These are phyloP conservation scores for Oreocharis arfaki DNA, from an alignment of 2,113 vertebrate species.

Conservation along the genomic window DNA sequence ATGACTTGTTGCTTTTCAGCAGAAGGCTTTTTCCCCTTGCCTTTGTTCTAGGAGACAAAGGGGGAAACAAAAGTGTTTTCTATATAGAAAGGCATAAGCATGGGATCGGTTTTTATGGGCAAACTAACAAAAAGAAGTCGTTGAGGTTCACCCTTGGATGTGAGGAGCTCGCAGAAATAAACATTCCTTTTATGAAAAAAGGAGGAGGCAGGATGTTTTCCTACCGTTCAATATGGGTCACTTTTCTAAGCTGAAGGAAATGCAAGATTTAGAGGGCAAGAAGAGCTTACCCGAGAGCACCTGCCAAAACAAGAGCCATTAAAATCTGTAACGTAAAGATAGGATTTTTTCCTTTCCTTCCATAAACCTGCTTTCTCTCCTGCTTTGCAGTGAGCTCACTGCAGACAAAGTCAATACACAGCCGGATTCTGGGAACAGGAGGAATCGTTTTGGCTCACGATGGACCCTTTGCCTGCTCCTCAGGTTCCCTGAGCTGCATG, in stretches of 20 bases:
- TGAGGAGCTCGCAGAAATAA: conserved; percentile 56
- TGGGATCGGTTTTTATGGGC: conserved; percentile 66
- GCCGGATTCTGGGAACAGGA: not conserved
- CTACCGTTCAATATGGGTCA: not conserved
- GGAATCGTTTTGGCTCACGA: not conserved
- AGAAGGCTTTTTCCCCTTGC: conserved; percentile 64
- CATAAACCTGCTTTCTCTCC: conserved; percentile 29
- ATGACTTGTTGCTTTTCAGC: conserved; percentile 77
- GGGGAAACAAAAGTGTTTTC: conserved; percentile 74
- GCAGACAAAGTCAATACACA: not conserved
- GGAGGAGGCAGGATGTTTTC: conserved; percentile 37
- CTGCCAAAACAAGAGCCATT: conserved; percentile 51
- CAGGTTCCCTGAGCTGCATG: not conserved
- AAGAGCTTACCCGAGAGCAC: conserved; percentile 54
- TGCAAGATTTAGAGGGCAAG: conserved; percentile 15
- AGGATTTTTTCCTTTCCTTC: not conserved
- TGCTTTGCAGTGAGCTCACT: conserved; percentile 6
- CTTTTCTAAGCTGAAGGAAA: conserved; percentile 59
- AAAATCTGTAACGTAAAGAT: conserved; percentile 6
- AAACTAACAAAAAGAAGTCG: conserved; percentile 63
- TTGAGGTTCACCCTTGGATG: conserved; percentile 64
- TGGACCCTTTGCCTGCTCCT: not conserved
- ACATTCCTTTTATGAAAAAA: conserved; percentile 73
- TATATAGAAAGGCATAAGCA: conserved; percentile 65
- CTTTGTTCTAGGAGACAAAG: conserved; percentile 80